Conservation (phyloP, 1,140 invertebrate genomes). For the Triops longicaudatus region DNA sequence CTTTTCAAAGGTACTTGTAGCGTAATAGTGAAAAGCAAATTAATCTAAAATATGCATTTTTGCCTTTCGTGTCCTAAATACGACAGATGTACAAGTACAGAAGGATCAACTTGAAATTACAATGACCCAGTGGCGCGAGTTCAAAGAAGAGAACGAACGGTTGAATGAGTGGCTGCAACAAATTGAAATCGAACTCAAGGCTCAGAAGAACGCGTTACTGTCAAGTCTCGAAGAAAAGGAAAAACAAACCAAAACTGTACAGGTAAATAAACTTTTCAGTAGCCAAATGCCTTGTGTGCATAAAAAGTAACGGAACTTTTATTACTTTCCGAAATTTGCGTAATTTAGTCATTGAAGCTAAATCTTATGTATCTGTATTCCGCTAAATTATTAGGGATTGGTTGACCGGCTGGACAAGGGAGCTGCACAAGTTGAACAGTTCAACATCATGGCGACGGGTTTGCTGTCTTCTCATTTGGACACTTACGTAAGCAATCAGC, state of each 20-base stretch:
- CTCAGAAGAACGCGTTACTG: slow-evolving; percentile 74
- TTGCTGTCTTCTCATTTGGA: slow-evolving; percentile 76
- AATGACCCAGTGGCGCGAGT: slow-evolving; percentile 74
- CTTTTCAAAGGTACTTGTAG: slow-evolving; percentile 51
- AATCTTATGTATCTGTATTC: too few species aligned
- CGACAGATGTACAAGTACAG: slow-evolving; percentile 64
- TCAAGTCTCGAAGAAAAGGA: slow-evolving; percentile 74
- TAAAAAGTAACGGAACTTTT: background rate
- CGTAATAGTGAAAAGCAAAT: slow-evolving; percentile 35
- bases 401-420: slow-evolving; percentile 53
- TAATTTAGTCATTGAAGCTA: too few species aligned
- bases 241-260: slow-evolving; percentile 56
- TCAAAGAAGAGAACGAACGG: slow-evolving; percentile 85
- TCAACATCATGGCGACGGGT: slow-evolving; percentile 65
- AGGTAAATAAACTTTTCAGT: slow-evolving; percentile 20
- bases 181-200: slow-evolving; percentile 82
- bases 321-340: too few species aligned
- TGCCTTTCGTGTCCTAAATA: slow-evolving; percentile 29
- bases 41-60: background rate
- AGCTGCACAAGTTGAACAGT: slow-evolving; percentile 72
- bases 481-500: slow-evolving; percentile 81
- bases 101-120: slow-evolving; percentile 73
- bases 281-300: slow-evolving; percentile 17
- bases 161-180: slow-evolving; percentile 89
- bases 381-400: slow-evolving; percentile 58